phyloP scores from a whole-genome alignment of 1,140 invertebrate genomes.

The Cherax destructor region DNA sequence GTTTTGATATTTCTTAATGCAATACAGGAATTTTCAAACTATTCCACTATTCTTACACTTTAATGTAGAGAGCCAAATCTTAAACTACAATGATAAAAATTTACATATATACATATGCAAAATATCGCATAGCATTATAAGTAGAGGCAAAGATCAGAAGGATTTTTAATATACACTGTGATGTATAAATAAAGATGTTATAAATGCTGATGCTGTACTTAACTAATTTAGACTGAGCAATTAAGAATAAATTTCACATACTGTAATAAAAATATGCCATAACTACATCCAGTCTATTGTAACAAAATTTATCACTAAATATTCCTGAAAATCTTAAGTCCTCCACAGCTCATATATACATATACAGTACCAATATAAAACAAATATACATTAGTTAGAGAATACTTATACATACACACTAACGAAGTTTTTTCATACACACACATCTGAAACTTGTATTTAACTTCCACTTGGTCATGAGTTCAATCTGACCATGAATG shows the following conservation, averaged over 20 bases:
- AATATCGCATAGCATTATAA: slow-evolving; percentile 13
- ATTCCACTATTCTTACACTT: slow-evolving; percentile 2
- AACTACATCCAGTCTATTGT: not conserved
- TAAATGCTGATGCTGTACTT: not conserved
- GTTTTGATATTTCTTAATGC: not conserved
- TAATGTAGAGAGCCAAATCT: slow-evolving; percentile 27
- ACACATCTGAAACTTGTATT: not conserved
- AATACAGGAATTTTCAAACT: not conserved
- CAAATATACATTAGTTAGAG: not conserved
- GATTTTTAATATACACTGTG: slow-evolving; percentile 11
- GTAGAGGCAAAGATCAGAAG: slow-evolving; percentile 46
- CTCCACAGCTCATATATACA: not conserved
- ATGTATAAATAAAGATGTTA: not conserved
- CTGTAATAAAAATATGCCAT: not conserved
- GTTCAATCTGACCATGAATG: too few species aligned
- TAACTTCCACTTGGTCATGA: too few species aligned
- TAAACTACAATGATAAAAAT: slow-evolving; percentile 24
- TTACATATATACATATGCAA: slow-evolving; percentile 52
- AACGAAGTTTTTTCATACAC: not conserved
- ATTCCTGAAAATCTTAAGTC: not conserved
- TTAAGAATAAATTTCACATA: not conserved
- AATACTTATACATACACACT: not conserved
- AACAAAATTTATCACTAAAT: not conserved
- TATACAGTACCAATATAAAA: too few species aligned
- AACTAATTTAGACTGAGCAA: not conserved